phyloP scores from a whole-genome alignment of 1,140 invertebrate genomes.

The Gryllus bimaculatus region DNA sequence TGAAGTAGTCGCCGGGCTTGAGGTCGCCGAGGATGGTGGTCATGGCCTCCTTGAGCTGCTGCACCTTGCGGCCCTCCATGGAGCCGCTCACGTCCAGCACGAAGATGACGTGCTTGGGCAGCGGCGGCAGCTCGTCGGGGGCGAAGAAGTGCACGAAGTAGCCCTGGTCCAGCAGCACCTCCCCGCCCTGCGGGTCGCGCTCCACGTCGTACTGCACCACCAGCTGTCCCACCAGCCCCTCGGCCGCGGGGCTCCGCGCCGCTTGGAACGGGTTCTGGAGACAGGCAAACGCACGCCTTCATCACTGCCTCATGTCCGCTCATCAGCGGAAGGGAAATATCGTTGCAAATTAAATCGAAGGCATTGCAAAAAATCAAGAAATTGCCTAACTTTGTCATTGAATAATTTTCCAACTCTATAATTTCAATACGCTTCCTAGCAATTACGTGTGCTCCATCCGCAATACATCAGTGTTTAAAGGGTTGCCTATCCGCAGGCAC shows the following conservation, averaged over 20 bases:
- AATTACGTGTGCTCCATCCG: too few relatives aligned
- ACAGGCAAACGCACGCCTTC: neutral
- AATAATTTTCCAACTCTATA: too few relatives aligned
- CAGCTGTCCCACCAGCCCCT: constrained; percentile 48
- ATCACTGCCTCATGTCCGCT: neutral
- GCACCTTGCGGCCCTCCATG: constrained; percentile 37
- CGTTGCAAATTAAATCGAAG: too few relatives aligned
- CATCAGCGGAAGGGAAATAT: neutral
- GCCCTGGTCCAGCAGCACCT: constrained; percentile 46
- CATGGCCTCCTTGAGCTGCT: constrained; percentile 39
- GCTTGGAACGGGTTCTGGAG: neutral
- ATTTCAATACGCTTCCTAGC: too few relatives aligned
- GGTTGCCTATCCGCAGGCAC: too few relatives aligned
- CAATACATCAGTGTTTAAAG: too few relatives aligned
- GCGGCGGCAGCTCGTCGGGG: constrained; percentile 34
- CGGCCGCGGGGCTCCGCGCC: constrained; percentile 2
- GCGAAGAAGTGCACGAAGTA: constrained; percentile 46
- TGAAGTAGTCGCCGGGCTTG: constrained; percentile 36
- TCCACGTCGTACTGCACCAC: constrained; percentile 54
- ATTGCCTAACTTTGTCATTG: too few relatives aligned
- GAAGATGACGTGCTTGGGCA: constrained; percentile 41
- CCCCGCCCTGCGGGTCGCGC: constrained; percentile 39
- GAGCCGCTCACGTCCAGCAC: constrained; percentile 40
- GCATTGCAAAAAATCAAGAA: too few relatives aligned
- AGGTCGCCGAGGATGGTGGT: constrained; percentile 35